Percentiles rank a stretch among this genome's conserved stretches.
These are phyloP conservation scores for Micronycteris hirsuta DNA, from an alignment of 2,113 vertebrate species.

Conservation along the genomic window DNA sequence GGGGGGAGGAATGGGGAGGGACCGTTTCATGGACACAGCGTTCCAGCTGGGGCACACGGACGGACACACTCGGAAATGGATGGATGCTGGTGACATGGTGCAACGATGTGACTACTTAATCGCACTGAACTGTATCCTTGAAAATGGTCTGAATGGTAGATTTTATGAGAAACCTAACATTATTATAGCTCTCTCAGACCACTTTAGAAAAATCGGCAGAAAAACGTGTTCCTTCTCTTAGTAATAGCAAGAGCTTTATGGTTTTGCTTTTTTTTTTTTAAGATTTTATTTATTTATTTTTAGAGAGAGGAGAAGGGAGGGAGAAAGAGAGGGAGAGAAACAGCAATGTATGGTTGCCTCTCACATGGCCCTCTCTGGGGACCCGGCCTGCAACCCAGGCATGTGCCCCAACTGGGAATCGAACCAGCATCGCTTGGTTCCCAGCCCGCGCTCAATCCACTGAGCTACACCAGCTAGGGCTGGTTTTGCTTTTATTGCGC, in stretches of 20 bases:
- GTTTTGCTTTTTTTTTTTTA: no score
- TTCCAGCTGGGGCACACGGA: background rate
- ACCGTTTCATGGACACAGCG: background rate
- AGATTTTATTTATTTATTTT: no score
- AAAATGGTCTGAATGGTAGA: background rate
- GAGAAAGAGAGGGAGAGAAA: no score
- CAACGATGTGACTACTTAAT: background rate
- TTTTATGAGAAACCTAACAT: background rate
- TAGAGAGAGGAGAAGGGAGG: no score
- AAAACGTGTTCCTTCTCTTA: background rate
- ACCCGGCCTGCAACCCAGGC: no score
- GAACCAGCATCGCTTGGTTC: no score
- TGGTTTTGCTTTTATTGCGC: background rate
- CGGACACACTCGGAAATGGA: background rate
- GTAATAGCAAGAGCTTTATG: background rate
- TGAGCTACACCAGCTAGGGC: no score
- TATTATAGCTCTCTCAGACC: background rate
- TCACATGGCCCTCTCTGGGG: no score
- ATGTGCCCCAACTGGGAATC: no score
- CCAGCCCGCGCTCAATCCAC: no score
- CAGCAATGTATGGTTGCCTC: no score
- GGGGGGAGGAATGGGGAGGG: accelerated
- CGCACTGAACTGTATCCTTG: background rate
- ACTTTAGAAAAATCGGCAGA: background rate
- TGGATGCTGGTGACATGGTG: no score